Conservation (phyloP, 2,113 vertebrate genomes). For the Aptenodytes patagonicus region DNA sequence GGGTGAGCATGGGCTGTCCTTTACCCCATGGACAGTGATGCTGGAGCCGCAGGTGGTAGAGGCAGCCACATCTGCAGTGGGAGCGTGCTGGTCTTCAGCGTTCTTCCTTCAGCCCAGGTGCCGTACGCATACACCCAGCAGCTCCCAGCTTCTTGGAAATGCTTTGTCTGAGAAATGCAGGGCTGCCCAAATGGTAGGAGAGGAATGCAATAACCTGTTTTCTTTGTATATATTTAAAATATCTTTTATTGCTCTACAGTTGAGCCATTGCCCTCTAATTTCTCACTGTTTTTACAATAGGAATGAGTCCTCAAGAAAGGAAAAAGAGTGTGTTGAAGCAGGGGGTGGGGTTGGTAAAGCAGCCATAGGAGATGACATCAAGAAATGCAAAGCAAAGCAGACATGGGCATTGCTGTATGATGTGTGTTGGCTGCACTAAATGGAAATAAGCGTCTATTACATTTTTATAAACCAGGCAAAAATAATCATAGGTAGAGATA, state of each 20-base stretch:
- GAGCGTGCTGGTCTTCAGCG: neutral
- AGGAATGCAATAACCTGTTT: neutral
- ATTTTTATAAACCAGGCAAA: neutral
- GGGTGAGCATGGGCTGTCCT: neutral
- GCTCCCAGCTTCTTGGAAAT: neutral
- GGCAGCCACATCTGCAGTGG: neutral
- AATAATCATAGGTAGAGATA: neutral
- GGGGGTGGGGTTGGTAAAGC: neutral
- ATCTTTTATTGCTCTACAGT: neutral
- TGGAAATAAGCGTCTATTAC: neutral
- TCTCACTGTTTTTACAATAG: neutral
- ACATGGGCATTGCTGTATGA: neutral
- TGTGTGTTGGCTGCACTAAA: neutral
- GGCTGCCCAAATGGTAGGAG: neutral
- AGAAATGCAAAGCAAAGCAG: neutral
- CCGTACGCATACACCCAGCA: accelerated
- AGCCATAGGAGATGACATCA: neutral
- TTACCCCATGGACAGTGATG: no score
- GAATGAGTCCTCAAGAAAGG: neutral
- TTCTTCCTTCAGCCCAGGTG: neutral
- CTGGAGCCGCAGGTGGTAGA: neutral
- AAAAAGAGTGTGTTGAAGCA: neutral
- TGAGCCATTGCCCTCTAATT: neutral
- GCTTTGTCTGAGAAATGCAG: neutral
- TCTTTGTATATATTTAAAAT: neutral